Percentiles rank a stretch among this genome's conserved stretches.
These are phyloP conservation scores for Cabera pusaria DNA, from an alignment of 2,888 invertebrate species.

Conservation along the genomic window DNA sequence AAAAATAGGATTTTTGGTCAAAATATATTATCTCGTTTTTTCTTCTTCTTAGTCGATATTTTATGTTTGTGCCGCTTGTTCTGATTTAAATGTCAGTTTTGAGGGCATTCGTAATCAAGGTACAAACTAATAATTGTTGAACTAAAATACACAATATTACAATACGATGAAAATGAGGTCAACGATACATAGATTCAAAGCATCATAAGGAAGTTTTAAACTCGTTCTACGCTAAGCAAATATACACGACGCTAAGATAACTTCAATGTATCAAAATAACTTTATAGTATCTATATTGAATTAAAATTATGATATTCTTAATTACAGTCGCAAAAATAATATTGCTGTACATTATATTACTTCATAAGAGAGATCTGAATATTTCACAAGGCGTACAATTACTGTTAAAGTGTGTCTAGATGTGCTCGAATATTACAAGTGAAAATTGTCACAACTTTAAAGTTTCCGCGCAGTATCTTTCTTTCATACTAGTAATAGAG, in stretches of 20 bases:
- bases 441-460: background rate
- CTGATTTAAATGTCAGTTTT: slow-evolving; percentile 23
- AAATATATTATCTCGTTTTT: slow-evolving; percentile 61
- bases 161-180: slow-evolving; percentile 41
- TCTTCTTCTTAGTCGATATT: slow-evolving; percentile 60
- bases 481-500: no score
- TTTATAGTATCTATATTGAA: no score
- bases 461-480: no score
- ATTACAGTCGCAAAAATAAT: slow-evolving; percentile 43
- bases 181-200: slow-evolving; percentile 29
- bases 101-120: slow-evolving; percentile 29
- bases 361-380: slow-evolving; percentile 38
- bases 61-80: slow-evolving; percentile 58
- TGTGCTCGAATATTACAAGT: no score
- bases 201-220: slow-evolving; percentile 22
- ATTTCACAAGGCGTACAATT: slow-evolving; percentile 23
- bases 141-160: slow-evolving; percentile 46
- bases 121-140: slow-evolving; percentile 36
- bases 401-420: no score
- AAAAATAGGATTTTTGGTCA: slow-evolving; percentile 76
- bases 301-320: slow-evolving; percentile 39
- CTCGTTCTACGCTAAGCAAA: slow-evolving; percentile 39
- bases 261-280: slow-evolving; percentile 36
- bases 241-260: slow-evolving; percentile 53
- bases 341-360: slow-evolving; percentile 36